Base-by-base conservation (phyloP, 2,888 invertebrate genomes). In the Leucophenga montana region DNA sequence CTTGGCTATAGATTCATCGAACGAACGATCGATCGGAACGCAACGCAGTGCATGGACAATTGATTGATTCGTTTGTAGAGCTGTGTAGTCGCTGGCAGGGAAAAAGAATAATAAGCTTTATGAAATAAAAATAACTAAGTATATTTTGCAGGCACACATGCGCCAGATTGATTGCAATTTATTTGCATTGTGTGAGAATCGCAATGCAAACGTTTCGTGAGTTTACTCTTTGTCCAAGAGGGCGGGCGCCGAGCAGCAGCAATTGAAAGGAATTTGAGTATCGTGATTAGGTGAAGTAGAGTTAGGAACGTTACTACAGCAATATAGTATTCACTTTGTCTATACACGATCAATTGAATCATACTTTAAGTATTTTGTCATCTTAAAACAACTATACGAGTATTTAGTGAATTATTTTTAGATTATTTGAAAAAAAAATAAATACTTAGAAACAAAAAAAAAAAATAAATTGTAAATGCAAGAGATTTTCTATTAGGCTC, bases 91-190 rank as follows among this genome's bases (percentile, higher is more conserved):
- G 50, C 16, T 50, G 50, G 50, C 16, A 11, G 50, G 44, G 48
- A 61, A 57, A 22, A 27, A 61, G 57, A 14, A 68, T 20, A 56
- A 16, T 61, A 64, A 39, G 39, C 39, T 39, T 39, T 39, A 39
- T 39, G 39, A 39, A 39, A 39, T 39, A 54, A 62, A 67, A 65
- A 69, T 56, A 74, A 72, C 67, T 65, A 73, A 75, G 71, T 73
- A 79, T 84, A 81, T 84, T 83, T 81, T 82, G 80, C 82, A 80
- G 84, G 77, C 83, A 76, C 46, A 14, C 13, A 50, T 50, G 50
- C 50, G 33, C 39, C 33, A 33, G 14, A 22, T 57, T 61, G 61
- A 16, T 16, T 61, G 39, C 33, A 61, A 16, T 33, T 61, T 61
- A 22, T 61, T 61, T 39, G 44, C 33, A 18, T 39, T 33, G 61